phyloP scores from a whole-genome alignment of 2,113 vertebrate genomes.

The Lepus europaeus region DNA sequence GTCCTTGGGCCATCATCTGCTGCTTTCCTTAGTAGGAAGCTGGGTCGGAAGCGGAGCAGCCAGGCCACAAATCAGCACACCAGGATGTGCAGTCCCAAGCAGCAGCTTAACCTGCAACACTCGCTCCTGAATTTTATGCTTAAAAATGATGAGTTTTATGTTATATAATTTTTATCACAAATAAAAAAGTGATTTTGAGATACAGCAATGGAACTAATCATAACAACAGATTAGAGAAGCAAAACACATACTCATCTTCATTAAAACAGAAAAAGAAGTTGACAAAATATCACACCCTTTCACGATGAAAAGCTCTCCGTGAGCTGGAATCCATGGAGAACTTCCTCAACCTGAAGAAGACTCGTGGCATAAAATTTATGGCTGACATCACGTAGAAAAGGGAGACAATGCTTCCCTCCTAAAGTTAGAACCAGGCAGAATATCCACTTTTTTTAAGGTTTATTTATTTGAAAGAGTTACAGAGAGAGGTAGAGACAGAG shows the following conservation, averaged over 20 bases:
- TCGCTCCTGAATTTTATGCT: background rate
- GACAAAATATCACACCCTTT: background rate
- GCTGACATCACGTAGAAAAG: background rate
- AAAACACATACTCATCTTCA: background rate
- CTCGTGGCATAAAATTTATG: background rate
- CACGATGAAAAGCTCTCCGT: background rate
- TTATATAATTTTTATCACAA: background rate
- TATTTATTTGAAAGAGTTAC: no score
- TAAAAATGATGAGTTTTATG: background rate
- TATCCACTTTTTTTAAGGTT: no score
- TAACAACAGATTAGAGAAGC: background rate
- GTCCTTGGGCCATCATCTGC: no score
- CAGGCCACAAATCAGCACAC: no score
- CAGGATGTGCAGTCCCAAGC: no score
- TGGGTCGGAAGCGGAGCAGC: no score
- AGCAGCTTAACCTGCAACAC: no score
- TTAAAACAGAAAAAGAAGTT: constrained; percentile 6
- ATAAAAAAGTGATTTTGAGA: background rate
- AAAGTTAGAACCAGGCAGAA: background rate
- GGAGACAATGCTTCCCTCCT: background rate
- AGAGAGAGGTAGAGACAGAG: no score
- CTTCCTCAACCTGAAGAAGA: background rate
- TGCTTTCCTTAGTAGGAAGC: no score
- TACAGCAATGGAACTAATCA: background rate
- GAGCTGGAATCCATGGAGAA: background rate